phyloP scores from a whole-genome alignment of 2,113 vertebrate species.

The Hiodon alosoides region DNA sequence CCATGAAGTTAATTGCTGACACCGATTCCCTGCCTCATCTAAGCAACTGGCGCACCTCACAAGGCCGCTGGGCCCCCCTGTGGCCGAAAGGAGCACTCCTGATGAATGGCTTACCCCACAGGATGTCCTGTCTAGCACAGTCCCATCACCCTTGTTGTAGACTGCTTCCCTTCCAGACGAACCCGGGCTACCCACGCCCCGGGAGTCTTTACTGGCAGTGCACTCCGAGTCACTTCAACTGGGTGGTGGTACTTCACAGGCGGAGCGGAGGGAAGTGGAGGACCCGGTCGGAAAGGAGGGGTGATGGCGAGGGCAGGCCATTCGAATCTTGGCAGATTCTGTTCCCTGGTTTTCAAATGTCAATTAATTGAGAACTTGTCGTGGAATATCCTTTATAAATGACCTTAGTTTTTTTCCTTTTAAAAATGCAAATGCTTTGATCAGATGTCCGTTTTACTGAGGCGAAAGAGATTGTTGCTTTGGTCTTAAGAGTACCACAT shows the following conservation, averaged over 20 bases:
- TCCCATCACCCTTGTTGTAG: constrained; percentile 40
- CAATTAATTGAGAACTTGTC: too few species aligned
- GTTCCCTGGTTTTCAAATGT: too few species aligned
- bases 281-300: background rate
- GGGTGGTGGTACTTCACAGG: background rate
- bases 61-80: background rate
- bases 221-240: background rate
- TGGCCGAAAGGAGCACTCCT: constrained; percentile 23
- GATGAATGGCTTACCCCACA: constrained; percentile 53
- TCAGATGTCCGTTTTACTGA: too few species aligned
- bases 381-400: too few species aligned
- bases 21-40: too few species aligned
- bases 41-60: background rate
- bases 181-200: background rate
- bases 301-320: background rate
- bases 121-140: constrained; percentile 60
- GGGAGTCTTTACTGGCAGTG: background rate
- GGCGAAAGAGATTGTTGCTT: too few species aligned
- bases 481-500: too few species aligned
- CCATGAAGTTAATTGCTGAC: background rate
- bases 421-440: too few species aligned
- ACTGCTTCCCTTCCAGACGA: constrained; percentile 41
- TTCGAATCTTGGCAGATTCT: too few species aligned
- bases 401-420: too few species aligned
- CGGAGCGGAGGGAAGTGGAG: background rate